These are phyloP conservation scores for Proteles cristata DNA, from an alignment of 2,113 vertebrate genomes.

Conservation along the genomic window DNA sequence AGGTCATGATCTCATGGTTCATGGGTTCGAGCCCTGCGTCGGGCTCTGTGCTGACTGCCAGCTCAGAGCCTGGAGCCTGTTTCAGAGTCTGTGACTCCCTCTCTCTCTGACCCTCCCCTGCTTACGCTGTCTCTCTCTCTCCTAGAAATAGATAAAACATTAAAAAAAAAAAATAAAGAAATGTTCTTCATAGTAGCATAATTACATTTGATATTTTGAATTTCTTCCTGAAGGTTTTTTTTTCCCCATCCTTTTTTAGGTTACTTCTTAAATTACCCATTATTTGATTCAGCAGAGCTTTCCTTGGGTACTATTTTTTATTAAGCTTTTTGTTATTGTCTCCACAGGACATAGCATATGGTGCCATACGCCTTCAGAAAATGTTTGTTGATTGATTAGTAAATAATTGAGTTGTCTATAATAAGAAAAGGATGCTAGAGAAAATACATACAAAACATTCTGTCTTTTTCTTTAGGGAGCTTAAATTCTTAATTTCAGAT, in stretches of 20 bases:
- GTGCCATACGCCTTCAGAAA: neutral
- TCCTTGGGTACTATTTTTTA: neutral
- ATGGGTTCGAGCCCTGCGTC: no score
- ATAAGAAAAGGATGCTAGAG: neutral
- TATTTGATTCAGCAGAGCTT: neutral
- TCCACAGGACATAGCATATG: neutral
- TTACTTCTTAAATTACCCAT: conserved; percentile 27
- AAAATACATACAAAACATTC: neutral
- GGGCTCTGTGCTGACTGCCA: no score
- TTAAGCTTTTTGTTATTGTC: neutral
- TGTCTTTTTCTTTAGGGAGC: neutral
- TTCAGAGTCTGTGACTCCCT: no score
- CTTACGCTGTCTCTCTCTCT: no score
- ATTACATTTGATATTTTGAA: neutral
- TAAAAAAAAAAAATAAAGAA: neutral
- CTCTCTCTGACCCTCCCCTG: no score
- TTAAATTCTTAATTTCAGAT: conserved; percentile 50
- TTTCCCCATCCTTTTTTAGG: neutral
- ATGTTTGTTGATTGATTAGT: conserved; percentile 18
- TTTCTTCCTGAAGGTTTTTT: neutral
- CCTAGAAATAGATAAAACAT: no score
- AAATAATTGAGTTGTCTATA: neutral
- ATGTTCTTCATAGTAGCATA: neutral
- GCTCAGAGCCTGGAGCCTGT: no score
- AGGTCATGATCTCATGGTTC: no score